Base-by-base conservation (phyloP, 2,888 invertebrate species). In the Atherix ibis region DNA sequence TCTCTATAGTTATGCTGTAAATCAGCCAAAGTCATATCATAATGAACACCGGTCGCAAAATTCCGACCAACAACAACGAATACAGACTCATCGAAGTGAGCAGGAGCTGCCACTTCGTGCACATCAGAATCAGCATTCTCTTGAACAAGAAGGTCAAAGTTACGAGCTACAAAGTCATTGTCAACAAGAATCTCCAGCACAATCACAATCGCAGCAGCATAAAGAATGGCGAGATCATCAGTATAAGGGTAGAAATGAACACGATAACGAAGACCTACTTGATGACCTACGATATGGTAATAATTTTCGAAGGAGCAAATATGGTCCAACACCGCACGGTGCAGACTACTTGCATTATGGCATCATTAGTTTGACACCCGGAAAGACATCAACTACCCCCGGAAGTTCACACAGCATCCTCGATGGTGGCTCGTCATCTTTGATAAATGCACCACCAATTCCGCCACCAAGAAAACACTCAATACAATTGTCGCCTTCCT, bases 1-100 rank as follows among this genome's bases (percentile, higher is more conserved):
- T 28, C 34, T 40, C 13, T 38, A 36, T 34, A 41, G 41, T 34
- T 39, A 43, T 36, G 39, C 46, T 45, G 41, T 47, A 44, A 48
- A 46, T 43, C 41, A 43, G 27, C 26, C 35, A 12, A 38, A 31
- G 30, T 35, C 39, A 38, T 44, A 40, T 36, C 31, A 38, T 26
- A 32, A 35, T 27, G 40, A 37, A 27, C 31, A 35, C 15, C 40
- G 37, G 27, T 39, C 39, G 30, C 27, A 35, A 5, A 17, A 4
- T 3, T 14, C 24, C 12, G 18, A 26, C 22, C 33, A 33, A 13
- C 33, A 26, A 5, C 27, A 33, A 25, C 26, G 16, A 18, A 26
- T 14, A 17, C 17, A 16, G 14, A 27, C 6, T 8, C 22, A 22
- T 22, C 6, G 22, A 8, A 10, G 22, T 10, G 6, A 22, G 6